Evolutionary conservation across 2,888 invertebrate species (phyloP).

Genomic region (Eupithecia centaureata): DNA sequence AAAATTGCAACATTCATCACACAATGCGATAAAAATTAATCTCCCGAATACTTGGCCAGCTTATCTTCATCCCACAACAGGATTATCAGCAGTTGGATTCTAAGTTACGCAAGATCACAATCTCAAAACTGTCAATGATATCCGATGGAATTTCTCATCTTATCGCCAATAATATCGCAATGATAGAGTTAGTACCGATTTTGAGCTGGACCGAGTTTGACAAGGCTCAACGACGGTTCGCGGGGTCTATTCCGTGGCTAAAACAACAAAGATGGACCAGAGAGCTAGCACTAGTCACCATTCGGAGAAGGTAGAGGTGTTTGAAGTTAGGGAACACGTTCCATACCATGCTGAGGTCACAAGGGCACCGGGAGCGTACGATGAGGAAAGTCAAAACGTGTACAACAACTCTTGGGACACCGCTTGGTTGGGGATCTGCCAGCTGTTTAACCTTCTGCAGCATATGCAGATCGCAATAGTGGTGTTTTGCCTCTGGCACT

Average conservation of each 20-base stretch:
- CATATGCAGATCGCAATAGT: slow-evolving; percentile 79
- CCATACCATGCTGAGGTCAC: slow-evolving; percentile 78
- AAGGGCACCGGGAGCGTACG: slow-evolving; percentile 69
- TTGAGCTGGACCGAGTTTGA: slow-evolving; percentile 32
- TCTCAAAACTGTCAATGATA: slow-evolving; percentile 75
- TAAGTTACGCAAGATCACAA: slow-evolving; percentile 72
- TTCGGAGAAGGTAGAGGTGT: slow-evolving; percentile 75
- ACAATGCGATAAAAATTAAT: slow-evolving; percentile 61
- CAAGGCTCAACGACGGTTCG: slow-evolving; percentile 53
- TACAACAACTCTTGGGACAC: slow-evolving; percentile 70
- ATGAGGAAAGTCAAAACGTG: slow-evolving; percentile 70
- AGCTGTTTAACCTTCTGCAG: slow-evolving; percentile 73
- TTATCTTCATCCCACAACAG: slow-evolving; percentile 50
- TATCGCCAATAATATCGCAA: slow-evolving; percentile 60
- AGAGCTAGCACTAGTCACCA: slow-evolving; percentile 75
- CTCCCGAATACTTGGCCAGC: slow-evolving; percentile 49
- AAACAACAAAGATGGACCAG: slow-evolving; percentile 62
- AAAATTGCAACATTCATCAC: slow-evolving; percentile 62
- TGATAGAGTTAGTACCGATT: slow-evolving; percentile 53
- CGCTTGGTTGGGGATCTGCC: slow-evolving; percentile 75
- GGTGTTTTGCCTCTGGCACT: slow-evolving; percentile 75
- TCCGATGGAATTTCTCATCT: slow-evolving; percentile 60
- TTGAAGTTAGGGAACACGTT: slow-evolving; percentile 76
- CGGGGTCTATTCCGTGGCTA: slow-evolving; percentile 51
- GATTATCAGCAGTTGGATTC: slow-evolving; percentile 48